These are phyloP conservation scores for Theretra japonica DNA, from an alignment of 2,888 invertebrate genomes.

Conservation along the genomic window DNA sequence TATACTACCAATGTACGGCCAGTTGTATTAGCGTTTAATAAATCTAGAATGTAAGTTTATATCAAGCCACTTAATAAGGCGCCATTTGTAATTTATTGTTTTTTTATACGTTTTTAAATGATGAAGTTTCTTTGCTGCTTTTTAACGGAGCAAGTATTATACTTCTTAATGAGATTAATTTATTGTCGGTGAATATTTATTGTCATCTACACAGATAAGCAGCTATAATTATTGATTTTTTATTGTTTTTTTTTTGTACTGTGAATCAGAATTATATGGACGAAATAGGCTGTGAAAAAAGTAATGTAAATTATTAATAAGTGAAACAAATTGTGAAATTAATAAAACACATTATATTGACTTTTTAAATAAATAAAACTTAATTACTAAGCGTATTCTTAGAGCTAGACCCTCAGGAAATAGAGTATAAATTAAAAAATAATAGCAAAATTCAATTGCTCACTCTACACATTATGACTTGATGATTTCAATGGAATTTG, in stretches of 20 bases:
- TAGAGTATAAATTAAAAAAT: conserved; percentile 66
- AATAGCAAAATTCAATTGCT: conserved; percentile 59
- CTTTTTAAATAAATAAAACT: conserved; percentile 83
- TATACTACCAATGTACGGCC: neutral
- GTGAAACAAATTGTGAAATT: conserved; percentile 57
- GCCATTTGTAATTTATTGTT: neutral
- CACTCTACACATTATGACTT: conserved; percentile 54
- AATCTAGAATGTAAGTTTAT: neutral
- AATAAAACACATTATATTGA: conserved; percentile 83
- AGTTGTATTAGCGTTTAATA: no score
- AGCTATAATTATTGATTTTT: no score
- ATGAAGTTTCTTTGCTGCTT: no score
- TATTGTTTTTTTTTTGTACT: neutral
- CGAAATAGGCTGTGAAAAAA: neutral
- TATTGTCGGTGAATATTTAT: no score
- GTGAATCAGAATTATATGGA: neutral
- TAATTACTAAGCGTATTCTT: conserved; percentile 79
- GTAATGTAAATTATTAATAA: conserved; percentile 41
- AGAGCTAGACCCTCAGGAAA: conserved; percentile 63
- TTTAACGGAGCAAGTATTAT: neutral
- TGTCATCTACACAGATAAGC: no score
- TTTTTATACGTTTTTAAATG: neutral
- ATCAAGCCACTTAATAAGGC: no score
- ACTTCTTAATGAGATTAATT: neutral
- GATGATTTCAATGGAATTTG: conserved; percentile 39